Evolutionary conservation across 2,113 vertebrate species (phyloP).

Genomic region (Indri indri): DNA sequence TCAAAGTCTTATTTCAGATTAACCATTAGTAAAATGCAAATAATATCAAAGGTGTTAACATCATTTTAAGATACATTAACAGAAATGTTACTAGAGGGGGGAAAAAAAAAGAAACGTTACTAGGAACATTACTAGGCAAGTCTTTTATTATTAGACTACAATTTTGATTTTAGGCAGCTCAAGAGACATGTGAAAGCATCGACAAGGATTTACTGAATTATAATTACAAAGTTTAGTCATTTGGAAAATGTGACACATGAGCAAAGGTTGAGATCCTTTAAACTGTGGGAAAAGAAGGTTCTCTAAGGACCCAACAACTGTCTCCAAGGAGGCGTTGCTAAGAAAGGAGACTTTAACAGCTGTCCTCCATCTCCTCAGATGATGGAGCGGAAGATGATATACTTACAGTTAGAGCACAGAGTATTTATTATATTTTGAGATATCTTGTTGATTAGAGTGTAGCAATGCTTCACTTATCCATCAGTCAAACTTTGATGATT

Average conservation of each 20-base stretch:
- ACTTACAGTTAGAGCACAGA: neutral
- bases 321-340: neutral
- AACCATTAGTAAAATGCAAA: neutral
- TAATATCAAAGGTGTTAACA: neutral
- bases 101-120: neutral
- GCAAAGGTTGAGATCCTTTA: neutral
- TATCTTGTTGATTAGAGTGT: neutral
- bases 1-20: neutral
- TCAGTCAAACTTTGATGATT: neutral
- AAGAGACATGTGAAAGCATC: neutral
- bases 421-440: neutral
- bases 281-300: neutral
- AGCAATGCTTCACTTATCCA: neutral
- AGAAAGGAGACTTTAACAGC: neutral
- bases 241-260: neutral
- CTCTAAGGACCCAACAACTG: neutral
- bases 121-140: neutral
- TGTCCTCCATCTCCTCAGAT: neutral
- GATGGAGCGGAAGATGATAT: neutral
- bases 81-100: neutral
- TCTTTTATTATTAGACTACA: neutral
- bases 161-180: neutral
- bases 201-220: neutral
- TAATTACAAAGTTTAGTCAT: neutral
- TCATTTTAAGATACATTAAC: constrained; percentile 6